A percentile compares a stretch with the other conserved stretches of the same genome.
Evolutionary conservation across 2,113 vertebrate species (phyloP).

Genomic region (Melanerpes formicivorus): DNA sequence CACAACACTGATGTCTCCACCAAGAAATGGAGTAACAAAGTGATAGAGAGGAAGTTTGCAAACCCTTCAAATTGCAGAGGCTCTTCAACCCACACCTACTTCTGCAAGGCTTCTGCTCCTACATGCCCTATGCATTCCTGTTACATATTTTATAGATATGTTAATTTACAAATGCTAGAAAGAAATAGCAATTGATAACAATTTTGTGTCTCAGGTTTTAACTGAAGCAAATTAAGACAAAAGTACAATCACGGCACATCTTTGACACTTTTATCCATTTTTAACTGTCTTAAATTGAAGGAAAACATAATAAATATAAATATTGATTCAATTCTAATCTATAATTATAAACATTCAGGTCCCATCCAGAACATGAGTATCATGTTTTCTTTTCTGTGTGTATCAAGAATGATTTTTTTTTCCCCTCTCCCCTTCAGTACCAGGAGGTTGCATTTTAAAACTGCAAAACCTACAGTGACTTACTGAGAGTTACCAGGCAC

Average conservation of each 20-base stretch:
- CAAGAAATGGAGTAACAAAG: not conserved
- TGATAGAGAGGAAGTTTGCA: fast-evolving
- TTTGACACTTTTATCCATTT: not conserved
- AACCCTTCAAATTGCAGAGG: not conserved
- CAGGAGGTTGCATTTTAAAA: slow-evolving; percentile 20
- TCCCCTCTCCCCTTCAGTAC: not conserved
- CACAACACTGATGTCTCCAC: not conserved
- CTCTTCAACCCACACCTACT: fast-evolving
- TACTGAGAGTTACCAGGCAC: not conserved
- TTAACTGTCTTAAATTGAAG: not conserved
- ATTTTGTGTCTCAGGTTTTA: not conserved
- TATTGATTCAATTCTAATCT: not conserved
- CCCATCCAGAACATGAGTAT: not conserved
- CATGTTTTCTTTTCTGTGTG: not conserved
- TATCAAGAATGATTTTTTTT: not conserved
- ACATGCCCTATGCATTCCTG: not conserved
- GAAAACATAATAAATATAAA: not conserved
- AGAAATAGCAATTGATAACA: not conserved
- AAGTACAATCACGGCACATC: not conserved
- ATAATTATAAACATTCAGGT: not conserved
- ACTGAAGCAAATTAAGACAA: not conserved
- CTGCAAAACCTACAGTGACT: not conserved
- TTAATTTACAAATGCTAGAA: not conserved
- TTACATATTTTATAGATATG: not conserved
- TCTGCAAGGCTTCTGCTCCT: not conserved